Percentiles rank a stretch among this genome's conserved stretches.
These are phyloP conservation scores for Euglossa dilemma DNA, from an alignment of 1,140 invertebrate genomes.

Conservation along the genomic window DNA sequence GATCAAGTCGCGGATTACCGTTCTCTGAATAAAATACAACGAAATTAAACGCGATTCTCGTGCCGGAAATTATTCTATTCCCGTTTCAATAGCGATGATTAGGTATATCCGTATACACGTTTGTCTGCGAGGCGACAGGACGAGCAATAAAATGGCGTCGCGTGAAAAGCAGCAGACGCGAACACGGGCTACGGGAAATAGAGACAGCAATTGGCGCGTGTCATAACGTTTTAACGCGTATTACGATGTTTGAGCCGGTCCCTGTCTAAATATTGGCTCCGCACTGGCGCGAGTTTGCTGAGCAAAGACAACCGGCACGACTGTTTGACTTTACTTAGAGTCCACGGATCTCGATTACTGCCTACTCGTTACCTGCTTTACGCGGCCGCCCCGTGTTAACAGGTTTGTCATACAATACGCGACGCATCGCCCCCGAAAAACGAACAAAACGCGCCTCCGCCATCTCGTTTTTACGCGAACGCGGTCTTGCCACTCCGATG, in stretches of 20 bases:
- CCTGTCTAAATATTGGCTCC: conserved; percentile 73
- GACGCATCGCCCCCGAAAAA: conserved; percentile 12
- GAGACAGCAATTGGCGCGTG: conserved; percentile 66
- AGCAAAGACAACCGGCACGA: conserved; percentile 69
- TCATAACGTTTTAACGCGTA: conserved; percentile 67
- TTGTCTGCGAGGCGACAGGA: neutral
- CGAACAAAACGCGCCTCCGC: neutral
- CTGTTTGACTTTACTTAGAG: conserved; percentile 76
- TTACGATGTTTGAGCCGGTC: conserved; percentile 69
- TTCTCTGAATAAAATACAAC: neutral
- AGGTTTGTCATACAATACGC: conserved; percentile 59
- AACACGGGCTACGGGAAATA: conserved; percentile 14
- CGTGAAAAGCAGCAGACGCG: neutral
- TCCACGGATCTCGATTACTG: conserved; percentile 75
- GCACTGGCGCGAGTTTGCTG: conserved; percentile 67
- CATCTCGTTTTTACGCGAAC: neutral
- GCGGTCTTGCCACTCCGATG: too few species aligned
- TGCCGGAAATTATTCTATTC: too few species aligned
- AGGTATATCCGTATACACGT: neutral
- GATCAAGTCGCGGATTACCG: too few species aligned
- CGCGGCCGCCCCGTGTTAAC: conserved; percentile 56
- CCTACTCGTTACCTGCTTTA: conserved; percentile 61
- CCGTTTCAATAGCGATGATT: too few species aligned
- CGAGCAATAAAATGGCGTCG: neutral
- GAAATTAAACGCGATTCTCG: too few species aligned